These are phyloP conservation scores for Litoditis marina DNA, from an alignment of 2,888 invertebrate species.

Conservation along the genomic window DNA sequence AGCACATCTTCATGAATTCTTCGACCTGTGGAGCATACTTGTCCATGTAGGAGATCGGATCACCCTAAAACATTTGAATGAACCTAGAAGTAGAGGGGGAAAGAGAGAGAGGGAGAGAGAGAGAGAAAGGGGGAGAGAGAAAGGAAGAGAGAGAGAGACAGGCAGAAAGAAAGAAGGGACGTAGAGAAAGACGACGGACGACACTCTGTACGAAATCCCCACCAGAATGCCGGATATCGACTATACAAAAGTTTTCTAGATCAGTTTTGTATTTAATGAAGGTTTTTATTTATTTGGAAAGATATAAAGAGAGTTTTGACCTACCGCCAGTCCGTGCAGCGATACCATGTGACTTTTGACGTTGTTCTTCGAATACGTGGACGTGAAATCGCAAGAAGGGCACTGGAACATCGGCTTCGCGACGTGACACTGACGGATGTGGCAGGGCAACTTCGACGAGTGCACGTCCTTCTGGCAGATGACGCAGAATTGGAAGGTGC, in stretches of 20 bases:
- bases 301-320: not conserved
- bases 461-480: constrained; percentile 61
- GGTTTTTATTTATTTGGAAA: not conserved
- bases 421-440: constrained; percentile 60
- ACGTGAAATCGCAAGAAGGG: constrained; percentile 60
- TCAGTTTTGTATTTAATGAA: too few relatives aligned
- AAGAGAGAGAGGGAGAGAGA: too few relatives aligned
- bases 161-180: too few relatives aligned
- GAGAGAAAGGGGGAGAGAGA: too few relatives aligned
- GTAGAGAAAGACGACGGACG: too few relatives aligned
- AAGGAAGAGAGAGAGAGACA: too few relatives aligned
- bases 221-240: too few relatives aligned
- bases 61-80: constrained; percentile 30
- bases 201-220: too few relatives aligned
- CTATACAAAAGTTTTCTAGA: too few relatives aligned
- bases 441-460: constrained; percentile 59
- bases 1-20: constrained; percentile 61
- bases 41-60: constrained; percentile 61
- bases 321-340: constrained; percentile 56
- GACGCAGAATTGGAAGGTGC: constrained; percentile 60
- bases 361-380: constrained; percentile 61
- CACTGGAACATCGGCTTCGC: constrained; percentile 61
- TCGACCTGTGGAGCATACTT: constrained; percentile 60
- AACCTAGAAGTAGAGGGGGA: too few relatives aligned
- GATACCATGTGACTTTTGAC: constrained; percentile 62